Conservation (phyloP, 2,113 vertebrate genomes). For the Xiphophorus maculatus region DNA sequence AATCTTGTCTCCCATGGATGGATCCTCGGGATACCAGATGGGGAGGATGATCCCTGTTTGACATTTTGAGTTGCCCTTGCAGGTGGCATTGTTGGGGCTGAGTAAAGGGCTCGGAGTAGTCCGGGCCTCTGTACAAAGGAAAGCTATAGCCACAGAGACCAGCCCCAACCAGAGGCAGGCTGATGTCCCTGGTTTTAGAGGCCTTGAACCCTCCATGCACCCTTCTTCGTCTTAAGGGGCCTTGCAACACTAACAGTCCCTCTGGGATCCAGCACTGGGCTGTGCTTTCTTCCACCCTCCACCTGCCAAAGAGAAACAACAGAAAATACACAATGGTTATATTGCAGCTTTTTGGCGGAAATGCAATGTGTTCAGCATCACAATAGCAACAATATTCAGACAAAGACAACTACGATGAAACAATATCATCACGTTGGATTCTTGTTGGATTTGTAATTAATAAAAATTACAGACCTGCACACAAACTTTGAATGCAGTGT, state of each 20-base stretch:
- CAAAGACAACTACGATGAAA: background rate
- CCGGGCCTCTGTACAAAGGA: conserved; percentile 88
- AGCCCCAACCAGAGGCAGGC: conserved; percentile 95
- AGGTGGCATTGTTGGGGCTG: conserved; percentile 86
- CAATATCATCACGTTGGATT: background rate
- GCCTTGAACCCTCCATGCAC: conserved; percentile 97
- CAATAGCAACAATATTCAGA: background rate
- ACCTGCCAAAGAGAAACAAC: conserved; percentile 64
- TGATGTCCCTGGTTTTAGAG: conserved; percentile 85
- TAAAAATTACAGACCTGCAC: background rate
- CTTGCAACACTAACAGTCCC: conserved; percentile 74
- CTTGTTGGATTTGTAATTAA: background rate
- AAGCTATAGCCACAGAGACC: conserved; percentile 86
- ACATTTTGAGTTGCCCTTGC: conserved; percentile 88
- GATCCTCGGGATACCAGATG: conserved; percentile 99
- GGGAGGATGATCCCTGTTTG: conserved; percentile 94
- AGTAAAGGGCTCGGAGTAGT: conserved; percentile 81
- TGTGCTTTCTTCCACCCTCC: conserved; percentile 62
- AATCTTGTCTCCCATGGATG: conserved; percentile 98
- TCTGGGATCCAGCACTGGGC: conserved; percentile 81
- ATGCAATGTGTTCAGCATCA: background rate
- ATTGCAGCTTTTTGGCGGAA: background rate
- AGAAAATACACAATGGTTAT: background rate
- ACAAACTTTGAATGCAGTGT: background rate
- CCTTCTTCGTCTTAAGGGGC: conserved; percentile 78